These are phyloP conservation scores for Cylindroiulus punctatus DNA, from an alignment of 2,888 invertebrate species.

Conservation along the genomic window DNA sequence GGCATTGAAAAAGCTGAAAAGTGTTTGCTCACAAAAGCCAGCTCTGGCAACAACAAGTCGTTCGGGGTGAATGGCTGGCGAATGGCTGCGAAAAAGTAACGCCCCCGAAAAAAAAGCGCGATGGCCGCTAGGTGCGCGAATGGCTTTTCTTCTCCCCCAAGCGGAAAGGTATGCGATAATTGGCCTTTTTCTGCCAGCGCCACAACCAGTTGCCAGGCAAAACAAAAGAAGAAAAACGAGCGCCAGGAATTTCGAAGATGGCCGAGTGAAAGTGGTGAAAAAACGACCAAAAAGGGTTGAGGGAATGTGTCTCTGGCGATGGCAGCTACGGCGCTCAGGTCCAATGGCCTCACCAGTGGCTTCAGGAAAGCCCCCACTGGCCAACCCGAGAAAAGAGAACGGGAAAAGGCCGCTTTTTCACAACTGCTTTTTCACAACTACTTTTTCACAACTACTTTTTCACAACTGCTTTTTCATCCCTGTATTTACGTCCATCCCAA, in stretches of 20 bases:
- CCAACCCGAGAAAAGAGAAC: background rate
- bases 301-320: background rate
- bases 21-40: constrained; percentile 32
- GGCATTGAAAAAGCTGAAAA: constrained; percentile 32
- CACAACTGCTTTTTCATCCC: too few relatives aligned
- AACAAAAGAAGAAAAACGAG: constrained; percentile 32
- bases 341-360: background rate
- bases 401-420: too few relatives aligned
- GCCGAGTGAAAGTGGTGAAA: background rate
- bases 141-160: constrained; percentile 47
- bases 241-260: constrained; percentile 22
- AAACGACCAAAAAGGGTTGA: background rate
- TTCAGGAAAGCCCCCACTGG: background rate
- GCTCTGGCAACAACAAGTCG: constrained; percentile 28
- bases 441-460: too few relatives aligned
- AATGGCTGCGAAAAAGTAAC: constrained; percentile 26
- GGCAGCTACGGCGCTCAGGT: background rate
- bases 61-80: constrained; percentile 48
- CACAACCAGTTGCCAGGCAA: constrained; percentile 28
- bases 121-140: constrained; percentile 27
- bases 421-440: too few relatives aligned
- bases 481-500: too few relatives aligned
- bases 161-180: constrained; percentile 49
- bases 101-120: constrained; percentile 21
- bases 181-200: constrained; percentile 40